These are phyloP conservation scores for Pectinophora gossypiella DNA, from an alignment of 1,140 invertebrate species.

Conservation along the genomic window DNA sequence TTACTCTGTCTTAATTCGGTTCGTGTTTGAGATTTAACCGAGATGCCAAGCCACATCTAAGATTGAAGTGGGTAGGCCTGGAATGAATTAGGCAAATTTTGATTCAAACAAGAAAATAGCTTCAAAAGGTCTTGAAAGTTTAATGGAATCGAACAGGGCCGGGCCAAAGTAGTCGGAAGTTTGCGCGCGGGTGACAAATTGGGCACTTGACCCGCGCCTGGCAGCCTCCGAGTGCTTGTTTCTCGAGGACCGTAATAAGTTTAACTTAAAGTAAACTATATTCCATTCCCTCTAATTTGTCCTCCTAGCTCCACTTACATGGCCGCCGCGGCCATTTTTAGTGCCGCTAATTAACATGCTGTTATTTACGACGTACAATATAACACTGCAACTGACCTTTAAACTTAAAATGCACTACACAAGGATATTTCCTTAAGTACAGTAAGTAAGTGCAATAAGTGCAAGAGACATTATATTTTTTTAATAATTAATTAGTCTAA, in stretches of 20 bases:
- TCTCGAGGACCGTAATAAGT: slow-evolving; percentile 72
- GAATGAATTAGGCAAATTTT: slow-evolving; percentile 68
- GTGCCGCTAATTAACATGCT: slow-evolving; percentile 50
- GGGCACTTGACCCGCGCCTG: slow-evolving; percentile 70
- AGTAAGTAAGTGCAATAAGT: too few relatives aligned
- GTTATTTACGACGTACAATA: slow-evolving; percentile 13
- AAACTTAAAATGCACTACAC: too few relatives aligned
- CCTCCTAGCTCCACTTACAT: slow-evolving; percentile 32
- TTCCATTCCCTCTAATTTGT: slow-evolving; percentile 73
- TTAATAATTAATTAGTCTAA: too few relatives aligned
- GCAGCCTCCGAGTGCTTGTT: slow-evolving; percentile 64
- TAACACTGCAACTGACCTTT: too few relatives aligned
- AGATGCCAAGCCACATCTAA: background rate
- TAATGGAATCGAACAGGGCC: slow-evolving; percentile 72
- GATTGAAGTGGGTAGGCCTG: slow-evolving; percentile 27
- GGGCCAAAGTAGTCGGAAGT: slow-evolving; percentile 62
- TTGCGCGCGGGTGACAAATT: slow-evolving; percentile 73
- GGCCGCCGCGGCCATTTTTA: slow-evolving; percentile 48
- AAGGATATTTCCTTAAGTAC: too few relatives aligned
- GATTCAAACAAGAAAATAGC: slow-evolving; percentile 70
- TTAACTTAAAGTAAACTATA: slow-evolving; percentile 76
- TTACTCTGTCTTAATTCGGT: background rate
- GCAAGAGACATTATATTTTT: too few relatives aligned
- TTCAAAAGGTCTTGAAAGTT: slow-evolving; percentile 73
- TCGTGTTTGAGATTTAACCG: background rate